phyloP scores from a whole-genome alignment of 1,140 invertebrate species.

The Neotoxoptera formosana region DNA sequence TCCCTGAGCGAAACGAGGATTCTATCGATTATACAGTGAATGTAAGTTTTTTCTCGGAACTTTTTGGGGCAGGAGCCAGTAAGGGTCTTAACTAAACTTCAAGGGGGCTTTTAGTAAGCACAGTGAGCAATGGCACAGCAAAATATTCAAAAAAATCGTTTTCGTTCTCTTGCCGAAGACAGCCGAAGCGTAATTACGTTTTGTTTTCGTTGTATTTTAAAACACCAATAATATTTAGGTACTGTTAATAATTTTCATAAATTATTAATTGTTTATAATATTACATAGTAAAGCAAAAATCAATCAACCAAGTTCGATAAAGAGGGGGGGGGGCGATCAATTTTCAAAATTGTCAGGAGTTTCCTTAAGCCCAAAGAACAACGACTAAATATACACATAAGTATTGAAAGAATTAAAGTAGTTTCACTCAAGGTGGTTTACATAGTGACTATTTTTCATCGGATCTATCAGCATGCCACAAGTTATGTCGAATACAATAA shows the following conservation, averaged over 20 bases:
- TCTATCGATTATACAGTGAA: too few relatives aligned
- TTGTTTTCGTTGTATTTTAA: not conserved
- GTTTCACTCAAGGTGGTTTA: not conserved
- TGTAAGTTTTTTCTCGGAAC: not conserved
- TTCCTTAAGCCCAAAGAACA: not conserved
- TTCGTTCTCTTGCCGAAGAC: not conserved
- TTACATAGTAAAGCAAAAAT: too few relatives aligned
- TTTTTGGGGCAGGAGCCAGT: not conserved
- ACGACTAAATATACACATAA: not conserved
- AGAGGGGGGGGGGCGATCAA: not conserved
- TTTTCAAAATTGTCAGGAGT: not conserved
- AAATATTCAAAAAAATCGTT: not conserved
- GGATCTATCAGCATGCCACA: not conserved
- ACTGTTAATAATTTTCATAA: too few relatives aligned
- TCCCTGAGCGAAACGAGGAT: too few relatives aligned
- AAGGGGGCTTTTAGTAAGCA: not conserved
- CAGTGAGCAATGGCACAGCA: not conserved
- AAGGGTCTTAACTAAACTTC: not conserved
- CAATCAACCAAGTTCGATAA: too few relatives aligned
- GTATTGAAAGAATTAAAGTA: not conserved
- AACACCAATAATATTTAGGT: not conserved
- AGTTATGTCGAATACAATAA: not conserved
- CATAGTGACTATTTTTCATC: not conserved
- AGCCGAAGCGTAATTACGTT: not conserved
- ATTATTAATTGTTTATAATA: too few relatives aligned